Evolutionary conservation across 2,888 invertebrate genomes (phyloP), one percentile per base, ranked within the genome.

Genomic region (Thecophora atra): DNA sequence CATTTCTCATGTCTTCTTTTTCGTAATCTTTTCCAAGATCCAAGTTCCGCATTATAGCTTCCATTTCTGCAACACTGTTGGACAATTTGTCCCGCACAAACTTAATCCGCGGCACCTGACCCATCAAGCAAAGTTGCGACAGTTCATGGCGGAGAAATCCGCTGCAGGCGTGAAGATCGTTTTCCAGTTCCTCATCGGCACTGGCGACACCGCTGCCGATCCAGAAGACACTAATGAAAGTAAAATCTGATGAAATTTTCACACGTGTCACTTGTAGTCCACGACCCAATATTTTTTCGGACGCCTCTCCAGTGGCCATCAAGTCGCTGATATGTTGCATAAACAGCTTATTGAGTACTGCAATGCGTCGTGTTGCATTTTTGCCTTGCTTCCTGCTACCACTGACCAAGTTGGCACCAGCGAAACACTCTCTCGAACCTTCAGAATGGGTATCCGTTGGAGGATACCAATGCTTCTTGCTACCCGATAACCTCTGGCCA

Each of bases 281-380:
- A 76, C 89, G 88, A 11, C 92, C 92, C 17, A 91, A 78, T 74
- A 94, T 86, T 66, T 89, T 86, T 65, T 89, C 86, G 2, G 91
- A 87, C 42, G 89, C 87, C 77, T 91, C 90, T 1, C 93, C 93
- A 0, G 92, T 92, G 1, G 93, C 90, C 89, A 95, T 89, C 44
- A 94, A 85, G 82, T 94, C 94, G 0, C 94, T 93, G 11, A 95
- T 91, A 73, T 93, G 88, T 78, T 90, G 89, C 94, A 95, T 94
- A 79, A 95, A 94, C 65, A 95, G 81, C 85, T 94, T 93, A 83
- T 94, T 94, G 1, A 95, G 85, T 75, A 94, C 91, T 1, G 89
- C 87, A 26, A 90, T 87, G 78, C 94, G 88, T 54, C 91, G 89
- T 0, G 87, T 84, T 13, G 89, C 89, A 15, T 88, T 87, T 63